Evolutionary conservation across 2,888 invertebrate species (phyloP).

Genomic region (Meiosimyza decipiens): DNA sequence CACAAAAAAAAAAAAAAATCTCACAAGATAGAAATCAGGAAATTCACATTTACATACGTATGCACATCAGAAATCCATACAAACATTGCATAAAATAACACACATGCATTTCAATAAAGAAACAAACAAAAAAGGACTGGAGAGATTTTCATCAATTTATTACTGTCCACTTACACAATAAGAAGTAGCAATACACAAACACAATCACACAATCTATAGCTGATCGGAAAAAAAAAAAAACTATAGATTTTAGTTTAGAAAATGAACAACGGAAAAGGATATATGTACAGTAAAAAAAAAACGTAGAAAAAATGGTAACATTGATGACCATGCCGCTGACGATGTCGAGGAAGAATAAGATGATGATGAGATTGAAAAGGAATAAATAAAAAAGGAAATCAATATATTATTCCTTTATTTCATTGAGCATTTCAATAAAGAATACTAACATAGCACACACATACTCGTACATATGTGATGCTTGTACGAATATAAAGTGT

Average conservation of each 20-base stretch:
- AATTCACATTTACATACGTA: background rate
- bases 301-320: background rate
- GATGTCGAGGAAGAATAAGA: background rate
- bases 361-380: slow-evolving; percentile 12
- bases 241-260: slow-evolving; percentile 36
- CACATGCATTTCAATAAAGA: slow-evolving; percentile 42
- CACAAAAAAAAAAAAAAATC: background rate
- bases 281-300: slow-evolving; percentile 18
- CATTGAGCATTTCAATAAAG: slow-evolving; percentile 31
- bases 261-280: slow-evolving; percentile 34
- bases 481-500: background rate
- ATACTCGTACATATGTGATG: background rate
- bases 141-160: slow-evolving; percentile 59
- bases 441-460: slow-evolving; percentile 18
- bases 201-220: background rate
- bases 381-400: slow-evolving; percentile 11
- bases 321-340: background rate
- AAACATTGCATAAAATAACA: slow-evolving; percentile 47
- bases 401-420: slow-evolving; percentile 28
- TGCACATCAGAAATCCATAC: slow-evolving; percentile 35
- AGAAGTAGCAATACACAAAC: slow-evolving; percentile 38
- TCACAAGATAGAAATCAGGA: background rate
- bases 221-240: slow-evolving; percentile 12
- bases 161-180: slow-evolving; percentile 53
- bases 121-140: slow-evolving; percentile 42